These are phyloP conservation scores for Trissolcus basalis DNA, from an alignment of 1,140 invertebrate species.

Conservation along the genomic window DNA sequence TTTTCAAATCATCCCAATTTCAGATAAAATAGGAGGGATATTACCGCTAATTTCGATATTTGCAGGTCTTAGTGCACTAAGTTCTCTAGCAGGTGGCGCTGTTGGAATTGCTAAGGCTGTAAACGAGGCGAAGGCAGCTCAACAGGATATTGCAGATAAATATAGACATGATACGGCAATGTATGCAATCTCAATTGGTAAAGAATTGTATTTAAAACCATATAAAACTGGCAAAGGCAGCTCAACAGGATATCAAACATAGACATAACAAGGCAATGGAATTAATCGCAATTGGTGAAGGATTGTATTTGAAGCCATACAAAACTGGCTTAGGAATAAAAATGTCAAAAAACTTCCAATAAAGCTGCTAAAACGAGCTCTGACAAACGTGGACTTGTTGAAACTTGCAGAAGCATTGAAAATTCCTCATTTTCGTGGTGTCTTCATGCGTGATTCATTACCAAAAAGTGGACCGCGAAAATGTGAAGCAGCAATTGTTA, in stretches of 20 bases:
- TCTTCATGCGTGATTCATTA: slow-evolving; percentile 60
- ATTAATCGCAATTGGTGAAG: background rate
- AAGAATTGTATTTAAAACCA: slow-evolving; percentile 65
- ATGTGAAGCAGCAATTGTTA: slow-evolving; percentile 62
- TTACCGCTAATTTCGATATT: too few relatives aligned
- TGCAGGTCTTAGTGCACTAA: too few relatives aligned
- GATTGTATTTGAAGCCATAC: background rate
- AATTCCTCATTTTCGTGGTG: slow-evolving; percentile 60
- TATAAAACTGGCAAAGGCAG: slow-evolving; percentile 55
- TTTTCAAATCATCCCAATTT: too few relatives aligned
- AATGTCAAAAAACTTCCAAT: slow-evolving; percentile 29
- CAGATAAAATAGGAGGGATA: too few relatives aligned
- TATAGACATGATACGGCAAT: slow-evolving; percentile 61
- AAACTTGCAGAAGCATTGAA: slow-evolving; percentile 55
- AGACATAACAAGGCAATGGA: background rate
- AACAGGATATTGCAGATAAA: slow-evolving; percentile 45
- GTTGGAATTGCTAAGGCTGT: too few relatives aligned
- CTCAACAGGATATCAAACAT: background rate
- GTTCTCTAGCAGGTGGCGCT: too few relatives aligned
- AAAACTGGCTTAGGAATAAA: slow-evolving; percentile 17
- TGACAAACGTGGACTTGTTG: slow-evolving; percentile 56
- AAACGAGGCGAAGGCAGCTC: background rate
- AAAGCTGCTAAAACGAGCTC: slow-evolving; percentile 54
- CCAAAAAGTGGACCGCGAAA: slow-evolving; percentile 46
- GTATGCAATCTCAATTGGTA: slow-evolving; percentile 64